Conservation (phyloP, 2,113 vertebrate genomes). For the Cisticola juncidis region DNA sequence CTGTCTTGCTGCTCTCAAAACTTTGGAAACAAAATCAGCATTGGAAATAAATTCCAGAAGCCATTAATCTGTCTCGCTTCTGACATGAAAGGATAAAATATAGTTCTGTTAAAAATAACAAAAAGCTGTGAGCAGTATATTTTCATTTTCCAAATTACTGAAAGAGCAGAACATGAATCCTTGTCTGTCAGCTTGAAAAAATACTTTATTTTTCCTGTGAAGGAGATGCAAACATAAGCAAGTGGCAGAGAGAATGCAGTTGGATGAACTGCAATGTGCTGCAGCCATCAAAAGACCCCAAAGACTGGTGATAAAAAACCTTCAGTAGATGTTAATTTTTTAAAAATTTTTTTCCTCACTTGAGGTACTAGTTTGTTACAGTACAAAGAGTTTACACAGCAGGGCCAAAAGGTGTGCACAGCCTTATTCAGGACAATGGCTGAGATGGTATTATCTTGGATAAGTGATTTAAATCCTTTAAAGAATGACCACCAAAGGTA, state of each 20-base stretch:
- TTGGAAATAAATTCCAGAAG: conserved; percentile 61
- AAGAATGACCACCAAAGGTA: not conserved
- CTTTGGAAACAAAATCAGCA: conserved; percentile 53
- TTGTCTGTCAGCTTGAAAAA: conserved; percentile 51
- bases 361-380: not conserved
- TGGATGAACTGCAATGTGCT: not conserved
- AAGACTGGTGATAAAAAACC: not conserved
- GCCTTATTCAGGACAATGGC: not conserved
- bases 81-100: conserved; percentile 58
- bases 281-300: not conserved
- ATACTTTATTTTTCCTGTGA: conserved; percentile 42
- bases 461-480: not conserved
- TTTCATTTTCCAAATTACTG: conserved; percentile 68
- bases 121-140: conserved; percentile 38
- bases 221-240: not conserved
- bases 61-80: conserved; percentile 59
- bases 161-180: conserved; percentile 61
- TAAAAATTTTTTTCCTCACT: not conserved
- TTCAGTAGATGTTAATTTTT: not conserved
- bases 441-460: not conserved
- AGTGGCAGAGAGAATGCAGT: not conserved
- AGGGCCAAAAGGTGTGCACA: not conserved
- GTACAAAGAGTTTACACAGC: not conserved
- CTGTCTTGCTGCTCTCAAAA: not conserved
- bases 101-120: conserved; percentile 40